Base-by-base conservation (phyloP, 1,140 invertebrate genomes). In the Stenopsyche tienmushanensis region DNA sequence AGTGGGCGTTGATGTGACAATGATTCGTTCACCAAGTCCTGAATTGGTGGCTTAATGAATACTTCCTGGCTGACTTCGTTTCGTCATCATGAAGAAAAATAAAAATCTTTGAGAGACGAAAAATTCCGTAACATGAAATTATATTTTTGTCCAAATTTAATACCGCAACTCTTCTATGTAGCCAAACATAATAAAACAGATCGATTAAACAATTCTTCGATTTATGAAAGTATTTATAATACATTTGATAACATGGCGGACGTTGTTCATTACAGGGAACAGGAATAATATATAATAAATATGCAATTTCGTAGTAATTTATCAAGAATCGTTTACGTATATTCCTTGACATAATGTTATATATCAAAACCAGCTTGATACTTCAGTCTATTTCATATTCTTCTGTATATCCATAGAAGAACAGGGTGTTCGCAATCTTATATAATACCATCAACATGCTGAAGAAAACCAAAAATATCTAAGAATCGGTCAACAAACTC, bases 361-460 rank as follows among this genome's bases (percentile, higher is more conserved):
- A 70, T 53, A 70, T 70, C 67, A 70, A 65, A 64, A 63, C 41
- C 67, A 70, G 67, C 67, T 70, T 66, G 67, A 64, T 66, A 57
- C 67, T 49, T 25, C 17, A 45, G 25, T 53, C 23, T 17, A 45
- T 34, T 55, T 50, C 44, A 29, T 49, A 17, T 49, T 60, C 29
- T 42, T 53, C 21, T 13, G 41, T 34, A 24, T 49, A 60, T 25
- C 21, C 45, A 15, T 60, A 49, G 20, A 25, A 45, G 21, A 25
- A 60, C 44, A 60, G 24, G 45, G 58, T 50, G 58, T 17, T 57
- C 18, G 18, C 15, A 57, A 55, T 34, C n/a, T n/a, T n/a, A n/a
- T n/a, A n/a, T n/a, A n/a, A n/a, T n/a, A n/a, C n/a, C n/a, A n/a
- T n/a, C n/a, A n/a, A n/a, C n/a, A n/a, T n/a, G n/a, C n/a, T n/a